Base-by-base conservation (phyloP, 2,797 vertebrate species). In the Rousettus madagascariensis region DNA sequence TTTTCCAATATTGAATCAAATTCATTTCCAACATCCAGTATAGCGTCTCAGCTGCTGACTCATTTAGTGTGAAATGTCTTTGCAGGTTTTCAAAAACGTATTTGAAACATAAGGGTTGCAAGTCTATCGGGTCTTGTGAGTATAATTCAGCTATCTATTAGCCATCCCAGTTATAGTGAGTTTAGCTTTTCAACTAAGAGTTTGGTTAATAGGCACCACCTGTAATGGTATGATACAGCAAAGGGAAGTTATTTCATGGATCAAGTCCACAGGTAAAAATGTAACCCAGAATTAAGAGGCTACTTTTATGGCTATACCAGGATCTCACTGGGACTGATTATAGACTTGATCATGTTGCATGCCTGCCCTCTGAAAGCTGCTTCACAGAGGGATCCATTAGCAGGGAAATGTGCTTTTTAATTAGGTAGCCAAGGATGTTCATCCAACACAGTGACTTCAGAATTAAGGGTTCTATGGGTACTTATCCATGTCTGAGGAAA, bases 201-300 rank as follows among this genome's bases (percentile, higher is more conserved):
- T 57, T 85, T 55, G 26, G 33, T 82, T 93, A 51, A 3, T 15
- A 16, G 30, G n/a, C 11, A 2, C 89, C 11, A 11, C 30, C 22
- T 75, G 13, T 61, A 57, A 33, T 19, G 38, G n/a, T 26, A 2
- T 74, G 30, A 46, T 66, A 53, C 36, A 8, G 33, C 72, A 17
- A 63, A 77, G 41, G 46, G 72, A 71, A 68, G 33, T 55, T 30
- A 53, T 10, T 69, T 59, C 43, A n/a, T 53, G 22, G 66, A 41
- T 51, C 41, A 46, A 61, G 55, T 43, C 53, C 49, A 8, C 19
- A 1, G 79, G 26, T 78, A 30, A 72, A 57, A n/a, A 71, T 46
- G n/a, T 57, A 69, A 33, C 78, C 36, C 74, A 79, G 82, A 90
- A 86, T 30, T 43, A 63, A 91, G 90, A 95, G 66, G 55, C 46